Evolutionary conservation across 2,113 vertebrate species (phyloP).

Genomic region (Emydura subglobosa): DNA sequence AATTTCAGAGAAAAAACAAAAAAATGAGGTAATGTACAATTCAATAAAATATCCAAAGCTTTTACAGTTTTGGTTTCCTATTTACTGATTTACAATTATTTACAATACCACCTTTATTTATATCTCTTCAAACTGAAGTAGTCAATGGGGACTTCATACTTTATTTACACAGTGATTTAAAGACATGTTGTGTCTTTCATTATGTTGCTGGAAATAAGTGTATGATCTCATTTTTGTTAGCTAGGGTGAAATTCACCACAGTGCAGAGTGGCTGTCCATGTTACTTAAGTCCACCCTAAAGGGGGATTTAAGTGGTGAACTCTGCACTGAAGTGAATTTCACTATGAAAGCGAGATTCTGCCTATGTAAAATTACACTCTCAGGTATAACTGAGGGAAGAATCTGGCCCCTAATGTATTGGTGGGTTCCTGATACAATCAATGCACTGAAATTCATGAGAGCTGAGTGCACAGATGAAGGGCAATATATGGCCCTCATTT

Average conservation of each 20-base stretch:
- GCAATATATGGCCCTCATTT: background rate
- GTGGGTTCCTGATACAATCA: background rate
- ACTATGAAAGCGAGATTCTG: slow-evolving; percentile 4
- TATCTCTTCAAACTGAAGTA: slow-evolving; percentile 15
- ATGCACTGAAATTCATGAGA: background rate
- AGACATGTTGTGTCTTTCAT: slow-evolving; percentile 20
- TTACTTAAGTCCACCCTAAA: background rate
- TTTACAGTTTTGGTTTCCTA: slow-evolving; percentile 25
- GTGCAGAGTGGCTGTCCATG: no score
- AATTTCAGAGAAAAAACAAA: slow-evolving; percentile 37
- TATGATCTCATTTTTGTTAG: background rate
- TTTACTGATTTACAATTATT: slow-evolving; percentile 46
- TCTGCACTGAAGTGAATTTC: background rate
- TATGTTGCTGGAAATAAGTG: background rate
- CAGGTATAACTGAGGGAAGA: background rate
- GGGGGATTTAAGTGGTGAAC: background rate
- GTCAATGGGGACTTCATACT: slow-evolving; percentile 3
- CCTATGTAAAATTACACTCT: background rate
- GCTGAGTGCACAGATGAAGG: background rate
- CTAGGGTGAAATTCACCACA: background rate
- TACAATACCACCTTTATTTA: background rate
- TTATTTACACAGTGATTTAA: slow-evolving; percentile 44
- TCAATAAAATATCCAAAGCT: slow-evolving; percentile 31
- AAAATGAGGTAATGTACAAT: slow-evolving; percentile 12
- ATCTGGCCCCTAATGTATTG: background rate